Evolutionary conservation across 1,140 invertebrate genomes (phyloP), one percentile per base, ranked within the genome.

Genomic region (Sycophila sp.): DNA sequence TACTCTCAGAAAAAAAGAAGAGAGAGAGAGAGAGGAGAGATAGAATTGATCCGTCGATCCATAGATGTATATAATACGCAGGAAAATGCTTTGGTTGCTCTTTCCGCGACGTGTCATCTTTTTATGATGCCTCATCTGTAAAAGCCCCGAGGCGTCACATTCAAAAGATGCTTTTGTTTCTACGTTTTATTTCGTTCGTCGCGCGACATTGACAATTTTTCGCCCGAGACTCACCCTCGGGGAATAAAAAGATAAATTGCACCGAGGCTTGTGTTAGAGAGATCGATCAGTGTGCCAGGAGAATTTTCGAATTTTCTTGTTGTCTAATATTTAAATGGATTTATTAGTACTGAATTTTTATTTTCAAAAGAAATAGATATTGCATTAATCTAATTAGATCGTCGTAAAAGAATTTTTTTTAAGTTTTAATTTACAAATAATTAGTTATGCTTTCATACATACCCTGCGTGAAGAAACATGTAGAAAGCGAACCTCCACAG

Each of bases 401-500:
- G n/a, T n/a, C n/a, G n/a, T n/a, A n/a, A n/a, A n/a, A n/a, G n/a
- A n/a, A n/a, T n/a, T n/a, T n/a, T n/a, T n/a, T n/a, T n/a, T n/a
- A n/a, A n/a, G n/a, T n/a, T n/a, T n/a, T n/a, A n/a, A 36, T 6
- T 36, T 6, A 36, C 5, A 36, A 36, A 36, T 36, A 36, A 36
- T 36, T 36, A 15, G 40, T 8, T 8, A 42, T 42, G n/a, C 13
- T 15, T 4, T 22, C 13, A 34, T 56, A 87, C 91, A 90, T 88
- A 94, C 90, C 96, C 96, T 17, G 95, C 95, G 86, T 98, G 97
- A 76, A 98, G 89, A 70, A 98, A 92, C 92, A 96, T 97, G 87
- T 98, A 98, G 74, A 96, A 91, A 71, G 97, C 87, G 85, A 98
- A 98, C 79, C 96, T 90, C 96, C 96, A 98, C 53, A 98, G 88